Percentiles rank a stretch among this genome's conserved stretches.
Conservation (phyloP, 1,140 invertebrate species). For the Monochamus saltuarius region DNA sequence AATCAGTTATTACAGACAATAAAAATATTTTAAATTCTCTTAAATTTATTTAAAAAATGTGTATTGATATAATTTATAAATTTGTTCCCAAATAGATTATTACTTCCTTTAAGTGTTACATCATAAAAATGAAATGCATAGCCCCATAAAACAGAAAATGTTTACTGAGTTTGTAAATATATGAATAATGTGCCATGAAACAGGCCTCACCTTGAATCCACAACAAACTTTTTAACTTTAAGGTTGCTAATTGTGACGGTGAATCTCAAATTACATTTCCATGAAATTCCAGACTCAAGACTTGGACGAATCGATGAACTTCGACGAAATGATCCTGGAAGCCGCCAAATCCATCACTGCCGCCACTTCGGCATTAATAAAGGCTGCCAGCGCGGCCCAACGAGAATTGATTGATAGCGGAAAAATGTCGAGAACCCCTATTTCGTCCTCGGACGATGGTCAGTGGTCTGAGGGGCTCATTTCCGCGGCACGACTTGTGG, state of each 20-base stretch:
- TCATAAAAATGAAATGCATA: too few species aligned
- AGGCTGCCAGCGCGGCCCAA: constrained; percentile 94
- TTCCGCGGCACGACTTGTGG: constrained; percentile 92
- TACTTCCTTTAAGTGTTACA: too few species aligned
- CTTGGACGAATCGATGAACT: constrained; percentile 90
- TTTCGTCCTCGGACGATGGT: constrained; percentile 88
- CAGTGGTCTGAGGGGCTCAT: constrained; percentile 99
- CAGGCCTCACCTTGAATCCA: too few species aligned
- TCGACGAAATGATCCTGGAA: constrained; percentile 98
- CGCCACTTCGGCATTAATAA: constrained; percentile 93
- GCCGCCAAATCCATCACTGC: constrained; percentile 97
- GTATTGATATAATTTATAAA: too few species aligned
- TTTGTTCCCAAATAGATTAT: too few species aligned
- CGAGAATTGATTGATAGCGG: constrained; percentile 84
- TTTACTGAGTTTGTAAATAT: too few species aligned
- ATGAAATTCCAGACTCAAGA: constrained; percentile 57
- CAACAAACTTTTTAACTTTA: neutral
- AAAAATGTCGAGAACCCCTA: constrained; percentile 76
- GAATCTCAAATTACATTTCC: neutral
- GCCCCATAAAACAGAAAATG: too few species aligned
- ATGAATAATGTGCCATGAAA: too few species aligned
- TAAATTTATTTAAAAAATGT: too few species aligned
- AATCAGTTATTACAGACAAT: too few species aligned
- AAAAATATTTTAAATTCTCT: too few species aligned
- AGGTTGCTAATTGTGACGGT: neutral